Percentiles rank a stretch among this genome's conserved stretches.
These are phyloP conservation scores for Garra rufa DNA, from an alignment of 2,113 vertebrate species.

Conservation along the genomic window DNA sequence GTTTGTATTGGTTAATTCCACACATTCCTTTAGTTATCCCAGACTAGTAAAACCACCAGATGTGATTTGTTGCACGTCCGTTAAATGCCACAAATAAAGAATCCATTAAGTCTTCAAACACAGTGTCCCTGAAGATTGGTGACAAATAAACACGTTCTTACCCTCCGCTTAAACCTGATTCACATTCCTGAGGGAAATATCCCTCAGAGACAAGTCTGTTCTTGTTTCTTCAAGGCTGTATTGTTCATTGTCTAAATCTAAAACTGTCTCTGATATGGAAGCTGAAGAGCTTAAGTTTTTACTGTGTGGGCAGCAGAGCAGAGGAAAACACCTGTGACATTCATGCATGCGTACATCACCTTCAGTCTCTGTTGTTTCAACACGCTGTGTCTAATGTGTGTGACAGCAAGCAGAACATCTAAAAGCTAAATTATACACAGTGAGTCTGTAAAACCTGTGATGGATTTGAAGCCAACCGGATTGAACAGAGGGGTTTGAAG, in stretches of 20 bases:
- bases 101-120: not conserved
- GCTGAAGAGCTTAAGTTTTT: not conserved
- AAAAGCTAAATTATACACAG: not conserved
- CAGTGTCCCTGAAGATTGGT: not conserved
- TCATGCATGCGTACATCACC: not conserved
- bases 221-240: not conserved
- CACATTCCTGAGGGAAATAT: constrained; percentile 21
- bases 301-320: constrained; percentile 1
- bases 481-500: not conserved
- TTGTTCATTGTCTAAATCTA: constrained; percentile 13
- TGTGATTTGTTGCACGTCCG: not conserved
- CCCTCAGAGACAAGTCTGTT: not conserved
- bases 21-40: constrained; percentile 36
- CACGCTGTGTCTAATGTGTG: constrained; percentile 12
- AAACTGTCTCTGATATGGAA: not conserved
- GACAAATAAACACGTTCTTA: not conserved
- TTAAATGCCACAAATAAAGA: not conserved
- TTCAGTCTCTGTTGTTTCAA: constrained; percentile 12
- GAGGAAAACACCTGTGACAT: constrained; percentile 9
- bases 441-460: constrained; percentile 17
- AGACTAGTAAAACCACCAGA: not conserved
- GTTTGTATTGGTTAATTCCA: constrained; percentile 34
- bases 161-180: not conserved
- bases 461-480: too few relatives aligned
- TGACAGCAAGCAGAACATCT: constrained; percentile 25